A percentile compares a stretch with the other conserved stretches of the same genome.
Evolutionary conservation across 2,113 vertebrate species (phyloP).

Genomic region (Centropus bengalensis): DNA sequence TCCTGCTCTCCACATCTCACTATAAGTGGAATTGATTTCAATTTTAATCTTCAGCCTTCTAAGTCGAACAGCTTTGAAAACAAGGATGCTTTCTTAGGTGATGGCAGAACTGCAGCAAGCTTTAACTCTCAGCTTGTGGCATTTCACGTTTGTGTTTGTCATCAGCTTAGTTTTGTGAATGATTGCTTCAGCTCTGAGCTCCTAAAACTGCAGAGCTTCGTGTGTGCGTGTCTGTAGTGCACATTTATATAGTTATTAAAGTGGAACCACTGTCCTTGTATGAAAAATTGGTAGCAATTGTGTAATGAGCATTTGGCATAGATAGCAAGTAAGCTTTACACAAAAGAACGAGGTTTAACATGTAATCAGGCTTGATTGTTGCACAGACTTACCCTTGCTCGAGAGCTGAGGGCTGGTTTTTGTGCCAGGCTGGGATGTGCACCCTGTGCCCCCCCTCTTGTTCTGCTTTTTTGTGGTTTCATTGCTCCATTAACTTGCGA

Average conservation of each 20-base stretch:
- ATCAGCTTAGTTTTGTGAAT: not conserved
- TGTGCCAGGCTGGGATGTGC: not conserved
- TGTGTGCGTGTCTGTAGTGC: not conserved
- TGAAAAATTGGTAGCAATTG: constrained; percentile 27
- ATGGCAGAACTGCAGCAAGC: not conserved
- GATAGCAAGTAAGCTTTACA: not conserved
- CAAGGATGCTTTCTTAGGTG: not conserved
- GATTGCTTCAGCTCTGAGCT: not conserved
- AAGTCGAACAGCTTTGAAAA: not conserved
- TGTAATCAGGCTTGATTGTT: constrained; percentile 41
- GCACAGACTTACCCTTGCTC: not conserved
- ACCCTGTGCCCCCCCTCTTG: not conserved
- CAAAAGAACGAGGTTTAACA: constrained; percentile 20
- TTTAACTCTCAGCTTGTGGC: not conserved
- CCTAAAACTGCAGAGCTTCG: not conserved
- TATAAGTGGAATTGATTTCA: not conserved
- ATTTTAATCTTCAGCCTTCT: not conserved
- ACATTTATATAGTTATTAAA: not conserved
- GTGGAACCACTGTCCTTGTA: not conserved
- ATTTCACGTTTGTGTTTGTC: not conserved
- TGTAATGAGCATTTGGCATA: constrained; percentile 30
- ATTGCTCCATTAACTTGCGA: not conserved
- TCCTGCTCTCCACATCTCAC: not conserved
- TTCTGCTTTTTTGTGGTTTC: not conserved
- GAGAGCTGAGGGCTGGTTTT: not conserved